Percentiles rank a stretch among this genome's conserved stretches.
These are phyloP conservation scores for Boleophthalmus pectinirostris DNA, from an alignment of 2,113 vertebrate species.

Conservation along the genomic window DNA sequence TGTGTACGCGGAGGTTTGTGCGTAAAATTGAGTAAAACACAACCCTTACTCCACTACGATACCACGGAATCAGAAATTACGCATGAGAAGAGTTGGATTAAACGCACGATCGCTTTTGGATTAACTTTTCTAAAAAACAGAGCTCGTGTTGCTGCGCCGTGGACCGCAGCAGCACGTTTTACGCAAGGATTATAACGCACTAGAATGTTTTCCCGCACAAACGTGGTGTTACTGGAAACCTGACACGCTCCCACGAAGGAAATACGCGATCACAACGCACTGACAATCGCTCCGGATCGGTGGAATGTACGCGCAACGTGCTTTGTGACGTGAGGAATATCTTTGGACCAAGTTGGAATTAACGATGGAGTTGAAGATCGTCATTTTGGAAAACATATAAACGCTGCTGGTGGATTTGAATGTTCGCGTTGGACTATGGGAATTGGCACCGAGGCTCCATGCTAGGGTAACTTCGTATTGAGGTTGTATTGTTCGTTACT, in stretches of 20 bases:
- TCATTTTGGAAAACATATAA: neutral
- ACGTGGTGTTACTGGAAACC: neutral
- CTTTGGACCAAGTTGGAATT: neutral
- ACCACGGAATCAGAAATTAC: neutral
- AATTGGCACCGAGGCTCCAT: neutral
- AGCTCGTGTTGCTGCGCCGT: neutral
- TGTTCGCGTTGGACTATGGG: neutral
- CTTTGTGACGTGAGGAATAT: neutral
- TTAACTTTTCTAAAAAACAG: neutral
- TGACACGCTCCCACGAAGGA: neutral
- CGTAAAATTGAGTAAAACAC: neutral
- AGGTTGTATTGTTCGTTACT: too few relatives aligned
- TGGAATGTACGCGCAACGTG: neutral
- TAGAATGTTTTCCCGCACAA: neutral
- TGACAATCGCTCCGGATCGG: neutral
- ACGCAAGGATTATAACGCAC: neutral
- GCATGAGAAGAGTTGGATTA: neutral
- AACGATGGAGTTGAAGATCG: neutral
- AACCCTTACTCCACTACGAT: neutral
- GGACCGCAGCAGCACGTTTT: neutral
- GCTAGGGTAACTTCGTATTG: neutral
- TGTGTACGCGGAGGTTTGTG: neutral
- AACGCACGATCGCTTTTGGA: neutral
- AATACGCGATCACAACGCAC: neutral
- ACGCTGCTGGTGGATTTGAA: neutral